Percentiles rank a stretch among this genome's conserved stretches.
These are phyloP conservation scores for Turritopsis dohrnii DNA, from an alignment of 30 jellyfish, hydroid and myxozoan genomes.

Conservation along the genomic window DNA sequence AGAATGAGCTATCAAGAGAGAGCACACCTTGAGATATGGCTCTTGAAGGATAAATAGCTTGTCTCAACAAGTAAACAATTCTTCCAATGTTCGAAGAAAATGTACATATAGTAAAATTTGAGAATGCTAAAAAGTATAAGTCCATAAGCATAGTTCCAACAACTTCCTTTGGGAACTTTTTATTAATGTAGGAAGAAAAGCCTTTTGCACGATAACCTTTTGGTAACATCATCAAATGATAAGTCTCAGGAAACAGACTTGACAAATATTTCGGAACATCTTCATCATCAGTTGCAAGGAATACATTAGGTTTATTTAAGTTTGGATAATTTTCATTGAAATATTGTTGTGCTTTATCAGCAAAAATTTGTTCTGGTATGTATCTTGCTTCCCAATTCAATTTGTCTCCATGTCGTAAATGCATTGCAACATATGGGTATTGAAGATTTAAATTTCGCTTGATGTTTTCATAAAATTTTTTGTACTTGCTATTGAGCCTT, in stretches of 20 bases:
- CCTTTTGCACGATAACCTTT: conserved; percentile 2
- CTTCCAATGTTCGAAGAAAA: background rate
- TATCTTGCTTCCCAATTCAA: conserved; percentile 11
- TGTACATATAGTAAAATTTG: conserved; percentile 7
- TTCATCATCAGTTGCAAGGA: background rate
- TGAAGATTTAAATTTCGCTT: background rate
- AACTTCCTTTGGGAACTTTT: conserved; percentile 5
- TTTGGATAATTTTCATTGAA: conserved; percentile 13
- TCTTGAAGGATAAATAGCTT: background rate
- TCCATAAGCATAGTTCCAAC: conserved; percentile 11
- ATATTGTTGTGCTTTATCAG: background rate
- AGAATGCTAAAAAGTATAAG: background rate
- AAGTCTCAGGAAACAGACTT: background rate
- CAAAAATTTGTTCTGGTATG: background rate
- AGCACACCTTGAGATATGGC: background rate
- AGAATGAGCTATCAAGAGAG: background rate
- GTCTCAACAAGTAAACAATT: background rate
- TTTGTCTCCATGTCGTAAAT: conserved; percentile 26
- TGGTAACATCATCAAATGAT: conserved; percentile 3
- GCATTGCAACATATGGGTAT: conserved; percentile 28
- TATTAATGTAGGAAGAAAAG: background rate
- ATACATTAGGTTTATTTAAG: background rate
- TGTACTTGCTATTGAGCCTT: conserved; percentile 1
- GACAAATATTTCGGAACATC: background rate
- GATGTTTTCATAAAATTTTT: no score